Conservation (phyloP, 2,797 vertebrate species). For the Gymnocypris eckloni region DNA sequence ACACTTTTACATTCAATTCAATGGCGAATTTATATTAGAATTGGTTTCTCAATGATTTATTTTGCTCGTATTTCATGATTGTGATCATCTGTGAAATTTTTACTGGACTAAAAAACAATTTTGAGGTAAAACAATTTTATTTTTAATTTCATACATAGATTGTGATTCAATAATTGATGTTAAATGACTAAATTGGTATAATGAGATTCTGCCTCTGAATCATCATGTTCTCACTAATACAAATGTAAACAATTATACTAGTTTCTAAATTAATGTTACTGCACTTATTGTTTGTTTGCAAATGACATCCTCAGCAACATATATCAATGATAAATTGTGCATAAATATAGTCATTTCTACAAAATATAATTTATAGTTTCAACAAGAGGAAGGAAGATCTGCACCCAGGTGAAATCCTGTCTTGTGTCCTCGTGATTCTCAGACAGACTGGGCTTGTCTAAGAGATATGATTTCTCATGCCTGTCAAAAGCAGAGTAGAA, state of each 20-base stretch:
- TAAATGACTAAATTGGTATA: neutral
- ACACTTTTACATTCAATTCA: neutral
- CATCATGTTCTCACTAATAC: neutral
- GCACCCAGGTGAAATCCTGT: conserved; percentile 1
- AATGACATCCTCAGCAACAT: conserved; percentile 12
- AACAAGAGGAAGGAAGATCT: neutral
- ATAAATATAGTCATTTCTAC: neutral
- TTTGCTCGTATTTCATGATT: neutral
- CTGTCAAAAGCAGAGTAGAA: conserved; percentile 52
- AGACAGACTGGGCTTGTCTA: neutral
- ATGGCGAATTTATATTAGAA: neutral
- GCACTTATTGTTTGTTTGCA: neutral
- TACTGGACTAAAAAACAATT: neutral
- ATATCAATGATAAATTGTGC: neutral
- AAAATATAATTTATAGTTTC: neutral
- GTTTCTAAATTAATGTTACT: neutral
- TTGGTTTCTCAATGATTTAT: neutral
- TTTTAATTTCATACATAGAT: neutral
- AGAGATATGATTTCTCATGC: conserved; percentile 25
- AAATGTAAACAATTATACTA: neutral
- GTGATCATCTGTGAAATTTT: neutral
- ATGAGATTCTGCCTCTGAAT: no score
- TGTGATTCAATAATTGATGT: neutral
- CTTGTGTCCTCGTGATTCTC: neutral
- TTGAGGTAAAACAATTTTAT: neutral